Percentiles rank a stretch among this genome's conserved stretches.
Conservation (phyloP, 2,888 invertebrate genomes). For the Orchestes rusci region DNA sequence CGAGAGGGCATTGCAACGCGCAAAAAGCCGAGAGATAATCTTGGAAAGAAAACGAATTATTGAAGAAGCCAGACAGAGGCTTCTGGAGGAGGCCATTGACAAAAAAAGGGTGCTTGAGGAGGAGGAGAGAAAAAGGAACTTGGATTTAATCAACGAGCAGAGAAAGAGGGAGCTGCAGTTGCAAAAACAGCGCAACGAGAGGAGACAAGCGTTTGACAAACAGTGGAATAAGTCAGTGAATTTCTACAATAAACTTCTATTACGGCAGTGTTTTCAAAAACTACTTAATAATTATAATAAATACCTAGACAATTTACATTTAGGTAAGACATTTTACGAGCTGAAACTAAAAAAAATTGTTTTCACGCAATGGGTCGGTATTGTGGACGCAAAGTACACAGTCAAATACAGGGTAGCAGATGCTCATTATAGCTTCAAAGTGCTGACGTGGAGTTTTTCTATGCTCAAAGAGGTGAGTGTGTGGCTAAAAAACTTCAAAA, state of each 20-base stretch:
- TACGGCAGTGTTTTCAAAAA: constrained; percentile 39
- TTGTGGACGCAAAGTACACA: constrained; percentile 29
- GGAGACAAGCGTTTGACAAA: constrained; percentile 42
- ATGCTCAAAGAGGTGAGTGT: constrained; percentile 47
- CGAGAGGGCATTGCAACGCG: constrained; percentile 60
- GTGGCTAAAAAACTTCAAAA: no score
- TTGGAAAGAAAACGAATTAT: constrained; percentile 47
- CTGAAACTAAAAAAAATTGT: constrained; percentile 28
- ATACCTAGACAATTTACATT: constrained; percentile 38
- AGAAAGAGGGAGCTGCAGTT: constrained; percentile 52
- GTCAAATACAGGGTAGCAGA: constrained; percentile 53
- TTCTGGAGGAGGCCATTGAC: constrained; percentile 56
- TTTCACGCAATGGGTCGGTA: constrained; percentile 29
- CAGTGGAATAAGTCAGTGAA: constrained; percentile 43
- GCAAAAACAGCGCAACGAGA: constrained; percentile 53
- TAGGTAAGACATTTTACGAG: constrained; percentile 32
- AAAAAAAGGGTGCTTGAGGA: constrained; percentile 52
- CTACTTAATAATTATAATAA: constrained; percentile 39
- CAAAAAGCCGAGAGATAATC: constrained; percentile 42
- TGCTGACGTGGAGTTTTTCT: constrained; percentile 45
- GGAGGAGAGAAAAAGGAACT: constrained; percentile 52
- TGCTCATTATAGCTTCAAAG: constrained; percentile 47
- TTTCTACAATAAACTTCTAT: constrained; percentile 41
- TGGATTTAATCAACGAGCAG: constrained; percentile 55
- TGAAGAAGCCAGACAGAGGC: constrained; percentile 48